Evolutionary conservation across 2,888 invertebrate species (phyloP).

Genomic region (Leistus spinibarbis): DNA sequence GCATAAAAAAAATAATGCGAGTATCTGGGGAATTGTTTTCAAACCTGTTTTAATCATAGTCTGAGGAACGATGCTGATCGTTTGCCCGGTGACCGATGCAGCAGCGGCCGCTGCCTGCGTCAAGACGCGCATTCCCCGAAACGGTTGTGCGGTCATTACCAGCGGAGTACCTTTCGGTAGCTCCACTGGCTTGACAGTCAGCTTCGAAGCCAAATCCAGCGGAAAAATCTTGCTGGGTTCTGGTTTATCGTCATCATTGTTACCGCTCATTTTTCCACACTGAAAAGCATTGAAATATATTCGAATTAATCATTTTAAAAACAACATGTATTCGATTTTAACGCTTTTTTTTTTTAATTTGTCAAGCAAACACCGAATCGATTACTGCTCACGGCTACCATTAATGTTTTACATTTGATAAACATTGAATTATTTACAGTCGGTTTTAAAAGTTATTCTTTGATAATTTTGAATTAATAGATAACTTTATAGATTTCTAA

Average conservation of each 20-base stretch:
- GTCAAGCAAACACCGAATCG: not conserved
- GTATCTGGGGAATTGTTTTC: constrained; percentile 11
- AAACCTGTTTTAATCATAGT: constrained; percentile 62
- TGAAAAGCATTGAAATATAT: not conserved
- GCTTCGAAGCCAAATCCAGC: constrained; percentile 60
- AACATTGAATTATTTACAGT: too few species aligned
- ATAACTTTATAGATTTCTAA: too few species aligned
- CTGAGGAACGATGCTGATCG: constrained; percentile 58
- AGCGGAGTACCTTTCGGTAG: constrained; percentile 52
- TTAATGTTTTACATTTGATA: not conserved
- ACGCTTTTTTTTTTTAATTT: not conserved
- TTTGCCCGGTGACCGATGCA: constrained; percentile 51
- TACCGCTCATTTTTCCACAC: constrained; percentile 53
- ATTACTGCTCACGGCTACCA: not conserved
- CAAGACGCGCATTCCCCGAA: constrained; percentile 54
- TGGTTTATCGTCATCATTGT: constrained; percentile 61
- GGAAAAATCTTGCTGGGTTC: constrained; percentile 62
- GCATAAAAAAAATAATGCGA: not conserved
- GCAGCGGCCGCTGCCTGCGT: constrained; percentile 52
- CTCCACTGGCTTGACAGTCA: constrained; percentile 59
- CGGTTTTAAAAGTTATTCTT: too few species aligned
- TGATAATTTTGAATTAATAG: too few species aligned
- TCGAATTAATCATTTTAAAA: not conserved
- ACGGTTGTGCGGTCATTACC: constrained; percentile 52
- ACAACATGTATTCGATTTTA: not conserved